Evolutionary conservation across 2,888 invertebrate genomes (phyloP).

Genomic region (Cephus sareptanus): DNA sequence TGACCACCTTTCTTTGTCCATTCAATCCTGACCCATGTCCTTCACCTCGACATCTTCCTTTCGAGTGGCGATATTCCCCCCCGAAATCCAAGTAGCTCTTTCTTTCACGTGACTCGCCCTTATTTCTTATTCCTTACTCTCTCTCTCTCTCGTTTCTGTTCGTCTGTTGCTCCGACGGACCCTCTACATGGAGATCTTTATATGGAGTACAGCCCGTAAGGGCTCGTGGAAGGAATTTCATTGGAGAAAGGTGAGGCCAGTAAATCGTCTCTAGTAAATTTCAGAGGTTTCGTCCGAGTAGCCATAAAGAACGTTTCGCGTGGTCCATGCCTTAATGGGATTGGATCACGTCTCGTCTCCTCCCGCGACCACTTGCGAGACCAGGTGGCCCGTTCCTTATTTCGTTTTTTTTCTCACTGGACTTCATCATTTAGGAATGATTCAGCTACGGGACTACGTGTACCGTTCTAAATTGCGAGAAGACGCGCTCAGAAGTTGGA

Average conservation of each 20-base stretch:
- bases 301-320: slow-evolving; percentile 20
- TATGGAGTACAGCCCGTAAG: not conserved
- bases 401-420: not conserved
- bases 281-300: slow-evolving; percentile 15
- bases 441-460: not conserved
- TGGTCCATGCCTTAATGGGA: slow-evolving; percentile 19
- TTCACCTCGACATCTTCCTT: not conserved
- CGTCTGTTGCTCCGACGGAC: slow-evolving; percentile 16
- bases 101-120: not conserved
- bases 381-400: not conserved
- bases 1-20: not conserved
- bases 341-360: slow-evolving; percentile 20
- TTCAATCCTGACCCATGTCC: not conserved
- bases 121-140: not conserved
- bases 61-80: not conserved
- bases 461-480: not conserved
- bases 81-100: too few relatives aligned
- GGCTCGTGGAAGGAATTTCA: not conserved
- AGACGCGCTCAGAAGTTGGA: not conserved
- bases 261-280: not conserved
- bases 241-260: slow-evolving; percentile 6
- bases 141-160: slow-evolving; percentile 4
- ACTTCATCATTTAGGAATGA: not conserved
- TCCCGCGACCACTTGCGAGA: not conserved
- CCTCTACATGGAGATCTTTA: slow-evolving; percentile 1